Conservation (phyloP, 2,797 vertebrate genomes). For the Pachyuromys duprasi region DNA sequence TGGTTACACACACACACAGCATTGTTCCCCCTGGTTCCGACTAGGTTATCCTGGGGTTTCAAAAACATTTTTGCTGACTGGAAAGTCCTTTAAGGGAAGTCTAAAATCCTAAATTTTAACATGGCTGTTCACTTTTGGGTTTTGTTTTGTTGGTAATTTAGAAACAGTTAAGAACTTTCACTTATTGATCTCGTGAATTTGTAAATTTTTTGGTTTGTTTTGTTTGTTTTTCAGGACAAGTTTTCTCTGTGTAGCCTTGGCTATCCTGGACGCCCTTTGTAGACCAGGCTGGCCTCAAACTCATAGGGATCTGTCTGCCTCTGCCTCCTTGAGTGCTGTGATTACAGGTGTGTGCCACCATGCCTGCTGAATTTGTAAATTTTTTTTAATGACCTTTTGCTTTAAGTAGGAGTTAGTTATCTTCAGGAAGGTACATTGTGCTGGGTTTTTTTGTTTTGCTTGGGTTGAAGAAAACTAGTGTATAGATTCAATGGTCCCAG, state of each 20-base stretch:
- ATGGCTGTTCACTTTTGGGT: neutral
- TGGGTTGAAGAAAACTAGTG: neutral
- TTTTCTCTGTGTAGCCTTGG: too few species aligned
- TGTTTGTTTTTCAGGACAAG: too few species aligned
- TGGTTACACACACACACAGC: neutral
- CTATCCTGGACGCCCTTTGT: too few species aligned
- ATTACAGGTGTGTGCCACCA: too few species aligned
- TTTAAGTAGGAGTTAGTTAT: neutral
- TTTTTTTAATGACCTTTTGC: constrained; percentile 36
- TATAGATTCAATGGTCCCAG: neutral
- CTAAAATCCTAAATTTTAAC: neutral
- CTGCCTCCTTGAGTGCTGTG: too few species aligned
- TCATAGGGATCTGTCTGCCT: too few species aligned
- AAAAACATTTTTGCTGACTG: neutral
- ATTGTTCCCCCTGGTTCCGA: neutral
- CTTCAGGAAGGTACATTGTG: constrained; percentile 6
- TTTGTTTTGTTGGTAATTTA: neutral
- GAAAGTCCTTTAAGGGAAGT: neutral
- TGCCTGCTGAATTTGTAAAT: neutral
- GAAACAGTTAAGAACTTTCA: neutral
- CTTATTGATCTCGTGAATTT: constrained; percentile 1
- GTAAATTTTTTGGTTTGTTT: neutral
- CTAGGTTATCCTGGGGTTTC: neutral
- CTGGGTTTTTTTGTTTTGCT: neutral
- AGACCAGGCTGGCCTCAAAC: too few species aligned